A percentile compares a stretch with the other conserved stretches of the same genome.
Conservation (phyloP, 2,888 invertebrate species). For the Hydraecia micacea region DNA sequence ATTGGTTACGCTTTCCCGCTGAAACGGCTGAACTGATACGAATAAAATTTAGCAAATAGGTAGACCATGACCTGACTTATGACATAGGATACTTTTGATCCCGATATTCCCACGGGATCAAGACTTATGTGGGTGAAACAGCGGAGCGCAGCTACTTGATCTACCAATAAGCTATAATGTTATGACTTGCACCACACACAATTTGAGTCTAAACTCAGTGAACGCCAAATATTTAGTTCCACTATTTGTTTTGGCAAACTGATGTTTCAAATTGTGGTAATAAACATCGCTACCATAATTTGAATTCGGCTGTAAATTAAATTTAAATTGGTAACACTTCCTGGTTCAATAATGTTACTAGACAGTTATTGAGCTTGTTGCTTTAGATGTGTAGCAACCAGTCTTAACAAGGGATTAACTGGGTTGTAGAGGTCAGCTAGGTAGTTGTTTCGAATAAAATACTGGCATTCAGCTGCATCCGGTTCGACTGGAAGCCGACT, state of each 20-base stretch:
- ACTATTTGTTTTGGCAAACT: conserved; percentile 63
- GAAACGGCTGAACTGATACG: too few species aligned
- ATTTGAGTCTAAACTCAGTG: conserved; percentile 53
- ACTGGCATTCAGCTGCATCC: background rate
- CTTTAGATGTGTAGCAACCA: background rate
- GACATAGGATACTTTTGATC: too few species aligned
- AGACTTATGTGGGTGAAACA: too few species aligned
- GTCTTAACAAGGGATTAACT: background rate
- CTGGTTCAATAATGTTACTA: conserved; percentile 1
- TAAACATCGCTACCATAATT: conserved; percentile 56
- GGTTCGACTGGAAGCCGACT: background rate
- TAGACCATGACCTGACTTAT: too few species aligned
- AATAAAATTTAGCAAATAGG: too few species aligned
- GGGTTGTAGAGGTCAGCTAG: background rate
- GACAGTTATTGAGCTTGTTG: conserved; percentile 2
- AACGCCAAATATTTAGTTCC: conserved; percentile 64
- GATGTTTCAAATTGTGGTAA: conserved; percentile 63
- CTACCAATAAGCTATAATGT: too few species aligned
- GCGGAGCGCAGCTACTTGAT: too few species aligned
- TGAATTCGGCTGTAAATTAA: conserved; percentile 53
- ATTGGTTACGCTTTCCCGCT: too few species aligned
- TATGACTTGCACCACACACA: conserved; percentile 30
- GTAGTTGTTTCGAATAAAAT: background rate
- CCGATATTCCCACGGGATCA: too few species aligned
- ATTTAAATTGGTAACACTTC: conserved; percentile 42